A percentile compares a stretch with the other conserved stretches of the same genome.
Conservation (phyloP, 1,140 invertebrate genomes). For the Drosophila arizonae region DNA sequence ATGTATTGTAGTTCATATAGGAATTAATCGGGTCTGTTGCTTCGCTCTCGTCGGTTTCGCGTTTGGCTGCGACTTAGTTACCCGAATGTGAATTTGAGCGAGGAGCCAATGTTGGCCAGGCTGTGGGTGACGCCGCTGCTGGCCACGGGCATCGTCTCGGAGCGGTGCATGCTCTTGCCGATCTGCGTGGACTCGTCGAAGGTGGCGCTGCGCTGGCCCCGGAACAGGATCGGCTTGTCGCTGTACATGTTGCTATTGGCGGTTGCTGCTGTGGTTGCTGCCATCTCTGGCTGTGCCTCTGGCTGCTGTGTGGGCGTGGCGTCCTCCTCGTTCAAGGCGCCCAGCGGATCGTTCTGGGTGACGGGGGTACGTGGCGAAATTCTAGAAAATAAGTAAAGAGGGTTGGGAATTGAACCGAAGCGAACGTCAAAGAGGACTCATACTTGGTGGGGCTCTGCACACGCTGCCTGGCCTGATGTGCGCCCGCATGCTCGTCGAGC, state of each 20-base stretch:
- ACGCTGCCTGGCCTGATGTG: slow-evolving; percentile 49
- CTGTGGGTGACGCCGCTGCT: slow-evolving; percentile 87
- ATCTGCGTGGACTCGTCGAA: slow-evolving; percentile 85
- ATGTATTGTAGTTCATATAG: not conserved
- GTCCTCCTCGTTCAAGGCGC: slow-evolving; percentile 87
- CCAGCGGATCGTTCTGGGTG: slow-evolving; percentile 95
- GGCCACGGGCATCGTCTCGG: slow-evolving; percentile 90
- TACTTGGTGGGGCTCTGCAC: slow-evolving; percentile 83
- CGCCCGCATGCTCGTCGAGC: slow-evolving; percentile 46
- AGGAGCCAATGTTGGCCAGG: slow-evolving; percentile 89
- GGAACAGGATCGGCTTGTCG: slow-evolving; percentile 85
- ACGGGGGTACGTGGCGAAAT: slow-evolving; percentile 90
- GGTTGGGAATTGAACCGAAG: too few relatives aligned
- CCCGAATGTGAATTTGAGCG: slow-evolving; percentile 92
- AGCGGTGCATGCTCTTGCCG: slow-evolving; percentile 86
- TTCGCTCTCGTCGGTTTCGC: not conserved
- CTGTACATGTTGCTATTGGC: slow-evolving; percentile 72
- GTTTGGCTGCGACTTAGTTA: slow-evolving; percentile 83
- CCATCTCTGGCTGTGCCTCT: slow-evolving; percentile 16
- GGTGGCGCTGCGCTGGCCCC: slow-evolving; percentile 84
- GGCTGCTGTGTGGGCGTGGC: slow-evolving; percentile 40
- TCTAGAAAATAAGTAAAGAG: slow-evolving; percentile 71
- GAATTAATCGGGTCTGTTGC: slow-evolving; percentile 1
- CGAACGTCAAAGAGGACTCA: too few relatives aligned
- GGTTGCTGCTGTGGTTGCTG: slow-evolving; percentile 26